Evolutionary conservation across 1,140 invertebrate genomes (phyloP).

Genomic region (Acromyrmex heyeri): DNA sequence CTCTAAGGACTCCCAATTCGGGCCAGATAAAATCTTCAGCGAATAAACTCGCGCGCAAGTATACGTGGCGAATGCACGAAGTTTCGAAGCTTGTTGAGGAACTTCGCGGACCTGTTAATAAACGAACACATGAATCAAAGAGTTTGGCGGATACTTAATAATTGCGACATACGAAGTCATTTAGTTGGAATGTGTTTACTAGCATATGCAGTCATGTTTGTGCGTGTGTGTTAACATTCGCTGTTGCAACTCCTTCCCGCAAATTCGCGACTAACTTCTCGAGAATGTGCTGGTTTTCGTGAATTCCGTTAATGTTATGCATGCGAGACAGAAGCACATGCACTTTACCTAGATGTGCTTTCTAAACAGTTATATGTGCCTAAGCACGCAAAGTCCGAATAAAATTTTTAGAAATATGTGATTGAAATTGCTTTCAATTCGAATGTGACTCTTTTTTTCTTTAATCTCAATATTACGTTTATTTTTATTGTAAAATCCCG

Average conservation of each 20-base stretch:
- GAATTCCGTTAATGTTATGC: not conserved
- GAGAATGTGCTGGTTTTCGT: conserved; percentile 9
- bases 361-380: not conserved
- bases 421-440: conserved; percentile 11
- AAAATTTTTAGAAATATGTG: not conserved
- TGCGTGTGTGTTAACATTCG: not conserved
- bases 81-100: conserved; percentile 21
- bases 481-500: not conserved
- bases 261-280: conserved; percentile 12
- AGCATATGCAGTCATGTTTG: not conserved
- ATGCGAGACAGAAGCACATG: not conserved
- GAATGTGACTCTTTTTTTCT: not conserved
- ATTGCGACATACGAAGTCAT: conserved; percentile 14
- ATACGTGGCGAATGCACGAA: not conserved
- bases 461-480: not conserved
- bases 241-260: conserved; percentile 1
- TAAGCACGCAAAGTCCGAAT: not conserved
- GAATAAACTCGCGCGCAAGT: conserved; percentile 9
- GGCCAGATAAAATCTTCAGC: conserved; percentile 21
- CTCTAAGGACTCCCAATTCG: not conserved
- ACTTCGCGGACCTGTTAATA: conserved; percentile 30
- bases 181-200: not conserved
- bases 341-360: conserved; percentile 5
- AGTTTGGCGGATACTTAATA: conserved; percentile 28
- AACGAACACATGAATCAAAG: conserved; percentile 45